Evolutionary conservation across 2,888 invertebrate species (phyloP).

Genomic region (Volucella bombylans): DNA sequence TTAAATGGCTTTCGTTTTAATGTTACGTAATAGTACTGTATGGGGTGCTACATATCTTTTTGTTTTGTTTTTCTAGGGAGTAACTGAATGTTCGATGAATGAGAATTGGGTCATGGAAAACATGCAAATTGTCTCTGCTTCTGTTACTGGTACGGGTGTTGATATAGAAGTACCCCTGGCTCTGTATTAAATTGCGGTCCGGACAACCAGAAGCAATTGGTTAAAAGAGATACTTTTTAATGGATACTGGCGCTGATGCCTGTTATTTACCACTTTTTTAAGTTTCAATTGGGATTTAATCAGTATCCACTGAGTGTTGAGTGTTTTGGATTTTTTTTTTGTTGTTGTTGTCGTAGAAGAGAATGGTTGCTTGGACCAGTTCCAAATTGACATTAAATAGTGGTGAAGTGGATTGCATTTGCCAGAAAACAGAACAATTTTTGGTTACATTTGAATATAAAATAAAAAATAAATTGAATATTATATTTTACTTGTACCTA

Average conservation of each 20-base stretch:
- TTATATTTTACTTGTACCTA: no score
- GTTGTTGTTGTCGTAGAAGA: neutral
- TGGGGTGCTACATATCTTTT: slow-evolving; percentile 7
- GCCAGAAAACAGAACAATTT: no score
- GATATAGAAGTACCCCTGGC: no score
- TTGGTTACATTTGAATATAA: no score
- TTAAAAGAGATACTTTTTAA: slow-evolving; percentile 12
- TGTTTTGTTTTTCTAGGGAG: slow-evolving; percentile 4
- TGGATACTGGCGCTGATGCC: slow-evolving; percentile 7
- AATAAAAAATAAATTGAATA: no score
- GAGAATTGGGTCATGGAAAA: slow-evolving; percentile 41
- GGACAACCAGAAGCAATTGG: slow-evolving; percentile 15
- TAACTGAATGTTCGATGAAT: slow-evolving; percentile 2
- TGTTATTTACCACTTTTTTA: slow-evolving; percentile 24
- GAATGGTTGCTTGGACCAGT: neutral
- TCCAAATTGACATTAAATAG: neutral
- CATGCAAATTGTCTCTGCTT: slow-evolving; percentile 5
- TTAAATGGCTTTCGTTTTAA: slow-evolving; percentile 70
- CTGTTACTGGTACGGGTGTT: neutral
- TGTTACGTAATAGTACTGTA: slow-evolving; percentile 2
- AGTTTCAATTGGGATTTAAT: slow-evolving; percentile 17
- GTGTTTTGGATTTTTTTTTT: neutral
- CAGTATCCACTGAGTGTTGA: neutral
- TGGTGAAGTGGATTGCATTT: neutral
- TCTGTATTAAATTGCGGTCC: slow-evolving; percentile 1